Evolutionary conservation across 2,797 vertebrate genomes (phyloP), one percentile per base, ranked within the genome.

Genomic region (Enteromius unitaeniatus): DNA sequence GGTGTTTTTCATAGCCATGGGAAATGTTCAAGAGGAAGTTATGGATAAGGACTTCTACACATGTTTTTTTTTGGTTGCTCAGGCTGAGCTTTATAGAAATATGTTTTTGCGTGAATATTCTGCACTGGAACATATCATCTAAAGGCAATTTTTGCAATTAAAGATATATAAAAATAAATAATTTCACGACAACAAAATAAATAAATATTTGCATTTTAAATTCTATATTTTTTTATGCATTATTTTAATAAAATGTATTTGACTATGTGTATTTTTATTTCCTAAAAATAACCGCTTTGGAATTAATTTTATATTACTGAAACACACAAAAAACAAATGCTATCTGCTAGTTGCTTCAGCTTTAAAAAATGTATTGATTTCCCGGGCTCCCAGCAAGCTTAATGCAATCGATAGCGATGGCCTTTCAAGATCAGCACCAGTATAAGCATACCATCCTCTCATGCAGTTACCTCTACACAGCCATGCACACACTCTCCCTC

Each of bases 281-380:
- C 8, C 28, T 58, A 55, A 78, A 40, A 34, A 34, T 8, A 58
- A 51, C 69, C 58, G 72, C 77, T 80, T 85, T 58, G 37, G 65
- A 60, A 74, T 67, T 82, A 84, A 88, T 85, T 86, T 77, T 42
- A 87, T 93, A 90, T 93, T 92, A 93, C 90, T 93, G 91, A 91
- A 90, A 91, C 86, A 90, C 91, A 92, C 92, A 91, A 90, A n/a
- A 89, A 91, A 90, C 84, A 78, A 78, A 90, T 91, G 83, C 91
- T 90, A 83, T 92, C 92, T 90, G 91, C 89, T 87, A 88, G 88
- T 86, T 88, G 90, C 92, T 94, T 93, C 88, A 40, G 89, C 92
- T 93, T 95, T 94, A 92, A 93, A 95, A 94, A 94, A 93, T 92
- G 90, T 92, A 96, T 96, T 89, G 95, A 95, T 95, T 95, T 93